phyloP scores from a whole-genome alignment of 2,113 vertebrate genomes.

The Sarotherodon lohbergeri region DNA sequence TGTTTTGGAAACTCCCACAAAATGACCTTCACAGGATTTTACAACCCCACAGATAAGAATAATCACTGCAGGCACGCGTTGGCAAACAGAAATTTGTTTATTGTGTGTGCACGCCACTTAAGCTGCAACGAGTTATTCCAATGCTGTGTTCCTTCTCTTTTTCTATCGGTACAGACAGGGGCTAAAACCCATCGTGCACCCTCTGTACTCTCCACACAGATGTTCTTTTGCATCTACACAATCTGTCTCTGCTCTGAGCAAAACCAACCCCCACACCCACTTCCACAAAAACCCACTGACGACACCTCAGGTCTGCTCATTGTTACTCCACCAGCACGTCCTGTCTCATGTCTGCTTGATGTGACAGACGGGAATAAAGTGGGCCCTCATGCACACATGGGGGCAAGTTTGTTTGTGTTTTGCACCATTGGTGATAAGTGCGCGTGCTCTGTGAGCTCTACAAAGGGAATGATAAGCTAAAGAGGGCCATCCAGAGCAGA shows the following conservation, averaged over 20 bases:
- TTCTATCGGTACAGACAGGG: not conserved
- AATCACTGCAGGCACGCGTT: conserved; percentile 3
- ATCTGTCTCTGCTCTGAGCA: conserved; percentile 2
- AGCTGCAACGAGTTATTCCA: not conserved
- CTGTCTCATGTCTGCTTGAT: conserved; percentile 44
- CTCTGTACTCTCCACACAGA: not conserved
- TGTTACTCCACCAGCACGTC: conserved; percentile 17
- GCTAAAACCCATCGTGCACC: not conserved
- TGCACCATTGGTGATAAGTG: conserved; percentile 61
- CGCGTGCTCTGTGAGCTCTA: conserved; percentile 19
- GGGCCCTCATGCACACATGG: not conserved
- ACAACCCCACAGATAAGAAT: conserved; percentile 23
- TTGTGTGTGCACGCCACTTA: not conserved
- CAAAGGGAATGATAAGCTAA: conserved; percentile 44
- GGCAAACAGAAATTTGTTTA: conserved; percentile 14
- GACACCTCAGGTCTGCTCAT: conserved; percentile 23
- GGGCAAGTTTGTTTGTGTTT: conserved; percentile 54
- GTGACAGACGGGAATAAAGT: conserved; percentile 19
- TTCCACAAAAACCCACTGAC: not conserved
- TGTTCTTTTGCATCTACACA: conserved; percentile 19
- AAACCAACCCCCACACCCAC: not conserved
- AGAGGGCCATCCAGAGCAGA: not conserved
- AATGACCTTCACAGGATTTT: conserved; percentile 34
- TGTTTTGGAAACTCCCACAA: conserved; percentile 29
- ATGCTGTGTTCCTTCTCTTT: not conserved